phyloP scores from a whole-genome alignment of 2,888 invertebrate genomes.

The Galerucella nymphaeae region DNA sequence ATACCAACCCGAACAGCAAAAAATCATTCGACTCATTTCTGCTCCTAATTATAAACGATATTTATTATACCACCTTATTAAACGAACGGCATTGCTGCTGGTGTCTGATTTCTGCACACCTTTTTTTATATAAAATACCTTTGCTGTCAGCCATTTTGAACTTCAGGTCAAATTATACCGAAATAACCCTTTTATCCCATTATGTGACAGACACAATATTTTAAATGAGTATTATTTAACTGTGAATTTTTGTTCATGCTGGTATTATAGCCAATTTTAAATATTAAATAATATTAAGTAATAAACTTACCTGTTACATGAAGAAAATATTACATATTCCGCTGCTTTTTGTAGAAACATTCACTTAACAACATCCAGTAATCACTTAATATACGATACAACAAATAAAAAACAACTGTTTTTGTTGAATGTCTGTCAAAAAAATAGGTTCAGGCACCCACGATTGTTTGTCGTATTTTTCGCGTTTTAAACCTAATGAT shows the following conservation, averaged over 20 bases:
- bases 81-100: conserved; percentile 34
- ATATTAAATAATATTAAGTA: background rate
- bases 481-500: background rate
- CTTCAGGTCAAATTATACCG: conserved; percentile 39
- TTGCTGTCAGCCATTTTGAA: conserved; percentile 47
- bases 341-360: conserved; percentile 25
- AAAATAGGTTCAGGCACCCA: conserved; percentile 33
- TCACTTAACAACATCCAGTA: conserved; percentile 34
- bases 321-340: conserved; percentile 34
- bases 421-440: conserved; percentile 32
- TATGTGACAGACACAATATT: background rate
- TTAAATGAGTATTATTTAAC: background rate
- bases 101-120: conserved; percentile 43
- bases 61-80: conserved; percentile 34
- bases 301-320: conserved; percentile 38
- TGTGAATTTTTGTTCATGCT: background rate
- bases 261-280: background rate
- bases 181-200: conserved; percentile 11
- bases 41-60: conserved; percentile 26
- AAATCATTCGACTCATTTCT: conserved; percentile 15
- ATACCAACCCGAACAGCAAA: conserved; percentile 11
- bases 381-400: conserved; percentile 27
- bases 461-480: conserved; percentile 29
- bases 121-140: conserved; percentile 47
- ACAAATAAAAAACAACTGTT: conserved; percentile 36